These are phyloP conservation scores for Drosophila triauraria DNA, from an alignment of 1,140 invertebrate genomes.

Conservation along the genomic window DNA sequence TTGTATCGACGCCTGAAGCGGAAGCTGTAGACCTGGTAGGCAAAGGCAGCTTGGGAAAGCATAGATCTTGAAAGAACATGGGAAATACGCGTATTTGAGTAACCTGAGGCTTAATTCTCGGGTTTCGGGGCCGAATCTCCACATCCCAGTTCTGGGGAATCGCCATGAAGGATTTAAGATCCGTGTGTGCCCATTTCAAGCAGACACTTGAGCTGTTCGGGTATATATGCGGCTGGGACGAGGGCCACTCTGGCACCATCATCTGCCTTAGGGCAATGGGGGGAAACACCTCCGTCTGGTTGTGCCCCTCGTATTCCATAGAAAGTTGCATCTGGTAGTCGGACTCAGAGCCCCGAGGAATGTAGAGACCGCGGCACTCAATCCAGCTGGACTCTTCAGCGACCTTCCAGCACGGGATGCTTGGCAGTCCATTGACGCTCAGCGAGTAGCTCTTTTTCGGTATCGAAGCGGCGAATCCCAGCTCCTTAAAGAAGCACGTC, in stretches of 20 bases:
- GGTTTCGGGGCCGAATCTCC: neutral
- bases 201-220: neutral
- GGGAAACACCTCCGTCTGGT: neutral
- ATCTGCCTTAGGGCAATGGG: neutral
- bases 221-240: neutral
- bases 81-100: neutral
- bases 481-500: neutral
- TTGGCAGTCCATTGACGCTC: neutral
- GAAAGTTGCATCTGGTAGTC: neutral
- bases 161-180: neutral
- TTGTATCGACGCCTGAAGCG: slow-evolving; percentile 1
- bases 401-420: neutral
- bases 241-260: slow-evolving; percentile 1
- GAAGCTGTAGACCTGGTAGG: neutral
- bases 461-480: neutral
- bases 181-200: neutral
- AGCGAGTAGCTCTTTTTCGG: slow-evolving; percentile 10
- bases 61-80: neutral
- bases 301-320: slow-evolving; percentile 10
- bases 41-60: neutral
- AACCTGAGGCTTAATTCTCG: neutral
- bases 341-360: neutral
- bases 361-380: neutral
- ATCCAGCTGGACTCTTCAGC: neutral
- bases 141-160: neutral